phyloP scores from a whole-genome alignment of 2,113 vertebrate species.

The Stigmatopora nigra region DNA sequence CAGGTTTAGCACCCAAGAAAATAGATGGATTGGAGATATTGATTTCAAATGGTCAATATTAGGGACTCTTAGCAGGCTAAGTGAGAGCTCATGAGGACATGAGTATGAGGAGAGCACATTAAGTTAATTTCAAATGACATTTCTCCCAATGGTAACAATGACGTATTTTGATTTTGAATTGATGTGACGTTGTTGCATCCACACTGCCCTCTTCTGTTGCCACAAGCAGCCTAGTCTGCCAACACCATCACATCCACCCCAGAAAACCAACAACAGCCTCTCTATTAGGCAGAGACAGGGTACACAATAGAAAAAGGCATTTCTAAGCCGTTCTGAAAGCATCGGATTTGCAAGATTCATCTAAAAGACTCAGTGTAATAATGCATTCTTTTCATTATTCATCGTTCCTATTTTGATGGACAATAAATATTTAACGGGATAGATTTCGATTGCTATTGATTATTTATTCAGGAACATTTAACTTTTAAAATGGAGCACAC shows the following conservation, averaged over 20 bases:
- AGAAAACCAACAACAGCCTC: slow-evolving; percentile 37
- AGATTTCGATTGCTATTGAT: not conserved
- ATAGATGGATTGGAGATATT: not conserved
- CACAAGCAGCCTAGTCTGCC: slow-evolving; percentile 23
- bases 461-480: slow-evolving; percentile 9
- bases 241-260: not conserved
- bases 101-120: not conserved
- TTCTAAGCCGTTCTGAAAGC: slow-evolving; percentile 2
- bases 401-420: not conserved
- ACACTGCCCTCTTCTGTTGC: slow-evolving; percentile 64
- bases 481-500: slow-evolving; percentile 27
- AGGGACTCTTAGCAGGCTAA: not conserved
- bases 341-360: not conserved
- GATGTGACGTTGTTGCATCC: slow-evolving; percentile 44
- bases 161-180: not conserved
- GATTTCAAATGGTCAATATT: not conserved
- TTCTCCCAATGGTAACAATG: not conserved
- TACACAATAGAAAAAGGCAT: slow-evolving; percentile 8
- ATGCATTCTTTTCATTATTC: slow-evolving; percentile 6
- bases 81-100: not conserved
- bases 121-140: not conserved
- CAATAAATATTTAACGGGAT: not conserved
- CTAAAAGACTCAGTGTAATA: not conserved
- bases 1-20: not conserved
- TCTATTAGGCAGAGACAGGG: slow-evolving; percentile 37